These are phyloP conservation scores for Lasioglossum baleicum DNA, from an alignment of 1,140 invertebrate species.

Conservation along the genomic window DNA sequence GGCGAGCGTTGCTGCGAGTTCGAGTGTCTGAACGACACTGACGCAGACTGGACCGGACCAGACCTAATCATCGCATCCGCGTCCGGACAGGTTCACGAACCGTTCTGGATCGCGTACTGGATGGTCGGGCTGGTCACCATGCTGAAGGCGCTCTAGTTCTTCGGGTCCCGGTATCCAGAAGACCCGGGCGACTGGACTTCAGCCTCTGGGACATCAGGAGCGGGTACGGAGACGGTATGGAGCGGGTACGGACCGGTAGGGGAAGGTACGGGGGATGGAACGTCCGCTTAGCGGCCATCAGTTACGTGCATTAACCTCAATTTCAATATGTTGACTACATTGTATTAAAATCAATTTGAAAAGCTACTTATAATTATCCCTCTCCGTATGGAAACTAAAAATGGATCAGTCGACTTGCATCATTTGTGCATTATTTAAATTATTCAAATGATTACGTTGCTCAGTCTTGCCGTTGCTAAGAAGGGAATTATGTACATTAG, in stretches of 20 bases:
- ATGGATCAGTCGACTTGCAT: too few species aligned
- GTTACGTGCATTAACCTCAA: too few species aligned
- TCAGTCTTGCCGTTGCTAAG: too few species aligned
- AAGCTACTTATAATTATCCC: too few species aligned
- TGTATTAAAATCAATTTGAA: too few species aligned
- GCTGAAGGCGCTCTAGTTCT: constrained; percentile 46
- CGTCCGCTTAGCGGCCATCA: too few species aligned
- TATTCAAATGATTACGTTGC: too few species aligned
- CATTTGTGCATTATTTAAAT: too few species aligned
- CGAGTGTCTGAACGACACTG: constrained; percentile 84
- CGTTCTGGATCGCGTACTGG: neutral
- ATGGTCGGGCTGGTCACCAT: constrained; percentile 22
- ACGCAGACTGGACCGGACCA: constrained; percentile 68
- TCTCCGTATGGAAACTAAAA: too few species aligned
- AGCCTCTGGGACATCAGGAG: neutral
- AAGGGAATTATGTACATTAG: too few species aligned
- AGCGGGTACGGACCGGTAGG: neutral
- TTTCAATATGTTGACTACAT: too few species aligned
- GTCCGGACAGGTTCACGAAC: constrained; percentile 43
- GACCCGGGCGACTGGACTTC: constrained; percentile 22
- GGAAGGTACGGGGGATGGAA: constrained; percentile 17
- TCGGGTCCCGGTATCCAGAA: neutral
- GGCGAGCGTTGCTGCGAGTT: constrained; percentile 89
- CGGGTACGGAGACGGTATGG: too few species aligned
- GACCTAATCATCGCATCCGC: constrained; percentile 66